Base-by-base conservation (phyloP, 2,113 vertebrate genomes). In the Lynx canadensis region DNA sequence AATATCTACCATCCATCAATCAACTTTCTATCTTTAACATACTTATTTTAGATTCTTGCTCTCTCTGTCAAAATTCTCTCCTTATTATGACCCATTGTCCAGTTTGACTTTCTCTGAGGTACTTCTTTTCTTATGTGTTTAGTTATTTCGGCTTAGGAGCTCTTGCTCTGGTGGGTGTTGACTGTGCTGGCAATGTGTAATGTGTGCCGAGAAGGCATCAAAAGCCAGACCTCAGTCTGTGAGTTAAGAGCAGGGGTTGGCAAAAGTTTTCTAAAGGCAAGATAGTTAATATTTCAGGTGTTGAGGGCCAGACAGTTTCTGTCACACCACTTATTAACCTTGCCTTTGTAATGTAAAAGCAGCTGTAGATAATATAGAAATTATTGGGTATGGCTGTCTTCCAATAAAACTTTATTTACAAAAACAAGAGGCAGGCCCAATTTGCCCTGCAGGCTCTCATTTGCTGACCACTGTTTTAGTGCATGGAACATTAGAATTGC, bases 381-480 rank as follows among this genome's bases (percentile, higher is more conserved):
- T 66, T 25, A n/a, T 18, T 33, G n/a, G 36, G 38, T 27, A 50
- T 65, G 31, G 7, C 65, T 38, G 66, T 78, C 80, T 78, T 85
- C 27, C 27, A 65, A 57, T 89, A 86, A 94, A 89, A 63, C 27
- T 96, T 63, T 89, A 89, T 94, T 89, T 89, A 76, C 52, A 50
- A 57, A 89, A 84, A n/a, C 5, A 82, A 6, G 45, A 88, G 88
- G 55, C 45, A 83, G 21, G 1, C 16, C 38, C 48, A 88, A 1
- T n/a, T 63, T 90, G 68, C 15, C 29, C 33, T 38, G 11, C 11
- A 19, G 10, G 27, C 25, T 55, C 12, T 87, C 89, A 25, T 55
- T 60, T 60, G 31, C 48, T 68, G 45, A 48, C 21, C 19, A 38
- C 29, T 63, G 25, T 55, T 92, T 71, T 57, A 83, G 52, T 79